These are phyloP conservation scores for Arctia plantaginis DNA, from an alignment of 2,888 invertebrate genomes.

Conservation along the genomic window DNA sequence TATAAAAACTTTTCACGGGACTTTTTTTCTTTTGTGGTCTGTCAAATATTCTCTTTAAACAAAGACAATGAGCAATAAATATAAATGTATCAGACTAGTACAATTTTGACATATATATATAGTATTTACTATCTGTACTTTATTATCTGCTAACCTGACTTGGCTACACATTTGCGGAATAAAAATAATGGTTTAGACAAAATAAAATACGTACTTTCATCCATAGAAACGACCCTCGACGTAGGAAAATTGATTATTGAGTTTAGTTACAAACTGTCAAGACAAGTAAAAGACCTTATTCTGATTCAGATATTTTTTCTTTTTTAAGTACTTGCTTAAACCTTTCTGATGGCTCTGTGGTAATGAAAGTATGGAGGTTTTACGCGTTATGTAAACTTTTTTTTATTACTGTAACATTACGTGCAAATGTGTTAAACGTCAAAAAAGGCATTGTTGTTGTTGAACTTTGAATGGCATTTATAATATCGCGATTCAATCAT, in stretches of 20 bases:
- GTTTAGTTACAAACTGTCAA: too few species aligned
- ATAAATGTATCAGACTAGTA: too few species aligned
- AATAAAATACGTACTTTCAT: constrained; percentile 25
- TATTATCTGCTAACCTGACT: neutral
- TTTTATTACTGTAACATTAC: neutral
- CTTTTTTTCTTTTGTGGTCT: neutral
- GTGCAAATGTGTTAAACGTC: neutral
- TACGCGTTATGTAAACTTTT: neutral
- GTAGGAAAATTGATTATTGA: constrained; percentile 35
- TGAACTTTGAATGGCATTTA: neutral
- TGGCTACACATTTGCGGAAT: neutral
- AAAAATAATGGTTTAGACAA: neutral
- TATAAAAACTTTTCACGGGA: neutral
- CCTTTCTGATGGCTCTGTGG: constrained; percentile 55
- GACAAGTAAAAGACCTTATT: too few species aligned
- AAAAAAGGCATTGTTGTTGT: neutral
- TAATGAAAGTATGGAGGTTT: constrained; percentile 10
- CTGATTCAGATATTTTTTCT: too few species aligned
- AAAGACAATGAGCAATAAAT: too few species aligned
- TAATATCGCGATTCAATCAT: neutral
- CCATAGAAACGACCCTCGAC: constrained; percentile 56
- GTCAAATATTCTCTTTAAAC: neutral
- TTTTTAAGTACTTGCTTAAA: constrained; percentile 51
- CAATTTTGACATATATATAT: too few species aligned
- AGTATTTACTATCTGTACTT: neutral